Base-by-base conservation (phyloP, 1,140 invertebrate genomes). In the Choristoneura fumiferana region DNA sequence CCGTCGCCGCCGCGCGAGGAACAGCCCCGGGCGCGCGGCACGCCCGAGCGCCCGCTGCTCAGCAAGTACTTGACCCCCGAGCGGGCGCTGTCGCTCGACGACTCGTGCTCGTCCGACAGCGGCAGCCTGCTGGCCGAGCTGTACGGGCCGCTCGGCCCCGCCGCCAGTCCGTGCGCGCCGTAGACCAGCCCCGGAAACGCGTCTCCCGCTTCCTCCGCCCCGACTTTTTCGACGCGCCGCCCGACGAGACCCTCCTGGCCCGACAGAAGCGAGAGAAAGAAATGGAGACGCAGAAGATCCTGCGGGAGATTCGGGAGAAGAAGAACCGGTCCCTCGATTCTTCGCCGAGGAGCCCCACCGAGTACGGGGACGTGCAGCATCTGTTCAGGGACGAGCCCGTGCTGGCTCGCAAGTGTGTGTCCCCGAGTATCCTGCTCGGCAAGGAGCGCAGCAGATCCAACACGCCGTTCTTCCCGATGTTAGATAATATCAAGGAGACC, bases 221-320 rank as follows among this genome's bases (percentile, higher is more conserved):
- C 0, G 95, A 96, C 74, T 95, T 96, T 73, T 96, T 94, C 67
- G 95, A 95, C 54, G 90, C 94, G 0, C 92, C 93, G 0, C 80
- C 91, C 37, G 94, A 95, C 63, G 94, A 95, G 62, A 94, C 91
- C 75, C 82, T 91, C n/a, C 93, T 92, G 64, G 88, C 91, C 0
- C 94, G 94, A 58, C 93, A 95, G 56, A 94, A 94, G 62, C 94
- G 94, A 63, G 93, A 92, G 65, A 89, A 92, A 35, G 92, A 93
- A 71, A 71, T 91, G 29, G 92, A 92, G 70, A 92, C 92, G 0
- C 93, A 93, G 76, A 92, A 91, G 76, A 91, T 93, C 34, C 68
- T 93, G 0, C 91, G 91, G 58, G 92, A 94, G 76, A 93, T 94
- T 58, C 76, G 92, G 8, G 92, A 93, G 71, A 93, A 92, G 68